Conservation (phyloP, 1,140 invertebrate genomes). For the Hesperophylax magnus region DNA sequence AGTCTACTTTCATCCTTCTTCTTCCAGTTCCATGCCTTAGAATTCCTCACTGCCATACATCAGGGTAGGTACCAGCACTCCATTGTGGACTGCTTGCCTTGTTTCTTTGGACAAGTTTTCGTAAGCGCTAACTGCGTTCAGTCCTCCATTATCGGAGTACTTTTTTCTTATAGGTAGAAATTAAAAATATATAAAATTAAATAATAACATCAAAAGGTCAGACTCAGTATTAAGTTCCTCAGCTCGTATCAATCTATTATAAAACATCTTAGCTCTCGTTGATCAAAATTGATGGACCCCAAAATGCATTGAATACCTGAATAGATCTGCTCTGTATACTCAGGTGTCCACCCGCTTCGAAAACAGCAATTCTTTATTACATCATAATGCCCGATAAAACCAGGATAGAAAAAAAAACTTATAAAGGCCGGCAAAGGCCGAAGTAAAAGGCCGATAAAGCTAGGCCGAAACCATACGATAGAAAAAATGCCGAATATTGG, state of each 20-base stretch:
- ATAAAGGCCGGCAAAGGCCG: too few species aligned
- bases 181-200: too few species aligned
- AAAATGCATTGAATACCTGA: slow-evolving; percentile 3
- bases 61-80: too few species aligned
- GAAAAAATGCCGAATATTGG: slow-evolving; percentile 17
- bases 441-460: neutral
- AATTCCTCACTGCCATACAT: too few species aligned
- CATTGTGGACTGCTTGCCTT: too few species aligned
- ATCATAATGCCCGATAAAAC: slow-evolving; percentile 19
- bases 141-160: too few species aligned
- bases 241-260: neutral
- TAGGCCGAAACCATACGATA: neutral
- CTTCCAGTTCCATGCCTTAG: too few species aligned
- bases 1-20: too few species aligned
- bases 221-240: neutral
- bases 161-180: too few species aligned
- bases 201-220: neutral
- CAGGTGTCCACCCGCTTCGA: slow-evolving; percentile 1
- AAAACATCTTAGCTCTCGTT: neutral
- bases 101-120: too few species aligned
- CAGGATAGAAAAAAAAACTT: neutral
- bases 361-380: neutral
- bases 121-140: too few species aligned
- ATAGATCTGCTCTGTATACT: slow-evolving; percentile 7
- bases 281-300: slow-evolving; percentile 20